Evolutionary conservation across 1,140 invertebrate species (phyloP).

Genomic region (Aethina tumida): DNA sequence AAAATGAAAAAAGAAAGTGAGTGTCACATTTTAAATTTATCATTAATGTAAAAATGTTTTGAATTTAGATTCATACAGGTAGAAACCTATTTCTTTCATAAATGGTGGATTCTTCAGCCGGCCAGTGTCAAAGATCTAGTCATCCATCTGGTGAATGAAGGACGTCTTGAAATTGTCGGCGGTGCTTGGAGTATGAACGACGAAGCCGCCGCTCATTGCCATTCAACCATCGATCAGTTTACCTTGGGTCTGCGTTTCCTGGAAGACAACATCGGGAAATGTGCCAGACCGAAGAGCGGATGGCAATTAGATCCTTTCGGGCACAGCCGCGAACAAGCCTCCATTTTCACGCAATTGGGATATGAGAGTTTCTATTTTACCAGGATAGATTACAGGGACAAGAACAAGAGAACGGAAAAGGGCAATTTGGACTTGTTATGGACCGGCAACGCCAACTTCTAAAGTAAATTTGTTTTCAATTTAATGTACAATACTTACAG

Average conservation of each 20-base stretch:
- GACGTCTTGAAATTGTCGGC: conserved; percentile 63
- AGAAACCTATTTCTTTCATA: conserved; percentile 40
- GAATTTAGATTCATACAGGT: conserved; percentile 28
- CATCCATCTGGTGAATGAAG: conserved; percentile 38
- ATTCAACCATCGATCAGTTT: conserved; percentile 76
- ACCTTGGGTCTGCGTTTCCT: conserved; percentile 46
- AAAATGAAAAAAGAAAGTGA: no score
- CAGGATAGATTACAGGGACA: conserved; percentile 66
- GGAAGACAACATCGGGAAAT: conserved; percentile 50
- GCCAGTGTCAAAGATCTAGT: conserved; percentile 38
- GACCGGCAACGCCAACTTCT: conserved; percentile 54
- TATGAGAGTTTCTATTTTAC: conserved; percentile 67
- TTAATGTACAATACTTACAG: conserved; percentile 14
- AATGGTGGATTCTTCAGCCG: conserved; percentile 57
- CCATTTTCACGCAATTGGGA: conserved; percentile 54
- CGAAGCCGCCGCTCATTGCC: conserved; percentile 69
- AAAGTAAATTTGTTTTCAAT: no score
- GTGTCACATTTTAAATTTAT: no score
- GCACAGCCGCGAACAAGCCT: conserved; percentile 58
- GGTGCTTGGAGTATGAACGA: conserved; percentile 73
- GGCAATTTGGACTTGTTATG: conserved; percentile 68
- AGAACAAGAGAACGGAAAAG: conserved; percentile 45
- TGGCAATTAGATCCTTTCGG: conserved; percentile 73
- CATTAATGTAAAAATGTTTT: no score
- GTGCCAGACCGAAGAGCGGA: conserved; percentile 51